Evolutionary conservation across 1,140 invertebrate species (phyloP), one percentile per base, ranked within the genome.

Genomic region (Bombus fervidus): DNA sequence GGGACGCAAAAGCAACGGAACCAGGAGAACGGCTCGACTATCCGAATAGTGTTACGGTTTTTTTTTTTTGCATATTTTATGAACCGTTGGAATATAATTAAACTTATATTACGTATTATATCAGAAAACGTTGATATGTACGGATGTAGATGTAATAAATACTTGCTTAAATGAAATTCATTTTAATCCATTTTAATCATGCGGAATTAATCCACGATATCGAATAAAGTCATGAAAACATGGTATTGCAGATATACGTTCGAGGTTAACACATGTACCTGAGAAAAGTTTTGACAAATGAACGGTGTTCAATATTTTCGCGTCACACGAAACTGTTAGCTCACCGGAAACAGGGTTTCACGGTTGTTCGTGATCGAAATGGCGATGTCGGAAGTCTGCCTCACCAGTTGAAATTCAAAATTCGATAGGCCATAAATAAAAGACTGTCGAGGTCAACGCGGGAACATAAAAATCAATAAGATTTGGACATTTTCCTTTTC

Each of bases 371-470:
- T 22, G 43, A 83, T 76, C 34, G 59, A 59, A 57, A 81, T 66
- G 71, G 31, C 78, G 57, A 74, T 81, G 83, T 81, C 79, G 78
- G 81, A 73, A 83, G 71, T 74, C 39, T 62, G 59, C 62, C 43
- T 80, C 75, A 69, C 76, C 53, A 72, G 34, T 34, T 18, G 34
- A 86, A 89, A 86, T 86, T 89, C 71, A 41, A 69, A 77, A 69
- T 77, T 83, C 37, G 47, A 6, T 57, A 57, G 12, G n/a, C 15
- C 43, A 57, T 83, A 83, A 83, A 83, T 83, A 83, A 78, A 76
- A 57, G 47, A 64, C 53, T 71, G 31, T 81, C 80, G 22, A 34
- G 31, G 5, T 53, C 31, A 59, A 31, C 41, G n/a, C 22, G 25
- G 22, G 3, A 37, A 64, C 41, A 74, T 28, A 53, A 83, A 57